Base-by-base conservation (phyloP, 2,113 vertebrate species). In the Melanerpes aurifrons region DNA sequence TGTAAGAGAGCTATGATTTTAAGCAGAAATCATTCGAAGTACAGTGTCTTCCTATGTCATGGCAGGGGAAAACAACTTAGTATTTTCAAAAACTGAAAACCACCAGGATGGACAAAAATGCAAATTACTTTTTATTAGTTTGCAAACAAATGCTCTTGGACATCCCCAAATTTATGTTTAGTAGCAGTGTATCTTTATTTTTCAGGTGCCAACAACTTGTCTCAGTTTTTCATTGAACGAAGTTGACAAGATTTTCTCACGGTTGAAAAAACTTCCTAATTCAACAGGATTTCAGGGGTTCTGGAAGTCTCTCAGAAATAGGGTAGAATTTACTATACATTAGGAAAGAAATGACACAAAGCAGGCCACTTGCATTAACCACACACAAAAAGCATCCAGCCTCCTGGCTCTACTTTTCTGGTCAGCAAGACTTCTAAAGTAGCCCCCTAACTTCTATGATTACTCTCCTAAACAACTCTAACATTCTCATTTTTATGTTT, bases 61-160 rank as follows among this genome's bases (percentile, higher is more conserved):
- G 24, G 37, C 15, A 48, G 68, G 29, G 22, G 54, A 90, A 85
- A 87, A 87, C 85, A 45, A 45, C 40, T 14, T 10, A 77, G 1
- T 40, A 47, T 66, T 86, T 92, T 91, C 76, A 87, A 66, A 88
- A 86, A 78, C 18, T 43, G 31, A 78, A 91, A 91, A 40, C 9
- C 16, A 78, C 74, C 35, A 48, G 2, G 3, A 31, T 56, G 31
- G 40, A 67, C 59, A 71, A 91, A 28, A 75, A 71, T 32, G 53
- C 40, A 40, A 40, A 40, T 40, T 11, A 40, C 40, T 40, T 40
- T 40, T 40, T 11, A 40, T 40, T 12, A 40, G 40, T 40, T 40
- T 92, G 62, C 11, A 72, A 43, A 64, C 1, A 0, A 40, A 40
- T 40, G 40, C 24, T 71, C 35, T 91, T 9, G 0, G 15, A 50